Evolutionary conservation across 1,140 invertebrate genomes (phyloP).

Genomic region (Trichomalopsis sarcophagae): DNA sequence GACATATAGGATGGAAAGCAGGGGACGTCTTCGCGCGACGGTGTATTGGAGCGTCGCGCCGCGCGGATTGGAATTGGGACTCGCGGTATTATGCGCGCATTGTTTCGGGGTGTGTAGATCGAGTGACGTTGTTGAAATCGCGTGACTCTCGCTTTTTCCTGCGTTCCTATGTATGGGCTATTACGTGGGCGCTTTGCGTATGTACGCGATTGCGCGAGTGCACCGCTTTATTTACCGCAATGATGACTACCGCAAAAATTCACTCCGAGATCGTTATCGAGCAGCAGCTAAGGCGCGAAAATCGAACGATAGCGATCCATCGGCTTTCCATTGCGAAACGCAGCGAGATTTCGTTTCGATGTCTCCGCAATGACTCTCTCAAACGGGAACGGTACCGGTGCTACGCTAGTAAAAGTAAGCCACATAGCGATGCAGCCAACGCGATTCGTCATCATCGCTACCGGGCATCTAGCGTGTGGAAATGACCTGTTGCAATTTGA

Average conservation of each 20-base stretch:
- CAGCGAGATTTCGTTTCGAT: no score
- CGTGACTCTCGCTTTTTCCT: neutral
- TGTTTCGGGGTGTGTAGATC: neutral
- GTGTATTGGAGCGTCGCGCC: neutral
- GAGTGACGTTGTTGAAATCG: neutral
- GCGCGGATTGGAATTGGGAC: neutral
- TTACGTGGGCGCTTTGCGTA: neutral
- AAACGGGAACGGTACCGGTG: no score
- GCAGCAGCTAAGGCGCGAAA: no score
- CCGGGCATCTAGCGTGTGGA: no score
- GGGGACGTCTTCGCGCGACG: neutral
- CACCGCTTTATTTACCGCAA: neutral
- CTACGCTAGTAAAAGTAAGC: no score
- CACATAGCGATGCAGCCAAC: neutral
- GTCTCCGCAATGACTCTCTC: no score
- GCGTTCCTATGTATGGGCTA: neutral
- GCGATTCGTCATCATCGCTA: neutral
- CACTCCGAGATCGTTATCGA: no score
- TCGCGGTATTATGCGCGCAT: neutral
- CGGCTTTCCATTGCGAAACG: no score
- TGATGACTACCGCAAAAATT: no score
- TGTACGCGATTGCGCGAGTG: neutral
- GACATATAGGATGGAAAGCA: neutral
- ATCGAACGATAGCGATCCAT: no score
- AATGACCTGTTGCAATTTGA: slow-evolving; percentile 7